Base-by-base conservation (phyloP, 2,888 invertebrate genomes). In the Machimus atricapillus region DNA sequence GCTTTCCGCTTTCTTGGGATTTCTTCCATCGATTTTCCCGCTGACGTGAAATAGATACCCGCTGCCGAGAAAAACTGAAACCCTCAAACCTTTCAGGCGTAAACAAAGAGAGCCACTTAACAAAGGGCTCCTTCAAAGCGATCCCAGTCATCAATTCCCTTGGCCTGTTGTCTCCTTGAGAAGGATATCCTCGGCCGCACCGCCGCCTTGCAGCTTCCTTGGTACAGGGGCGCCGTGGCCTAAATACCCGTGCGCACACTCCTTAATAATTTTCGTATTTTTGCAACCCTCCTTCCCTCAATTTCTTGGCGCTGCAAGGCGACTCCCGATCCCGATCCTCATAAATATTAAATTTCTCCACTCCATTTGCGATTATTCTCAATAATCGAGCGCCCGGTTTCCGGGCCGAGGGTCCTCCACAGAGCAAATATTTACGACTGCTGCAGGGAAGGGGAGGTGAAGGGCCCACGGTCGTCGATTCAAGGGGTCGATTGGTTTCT, bases 261-360 rank as follows among this genome's bases (percentile, higher is more conserved):
- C 81, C 34, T 56, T 37, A 37, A 46, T n/a, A 58, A 31, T 58
- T 66, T 58, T 9, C 4, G 66, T 66, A 66, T 19, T 81, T 34
- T 83, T 40, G 85, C 73, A 85, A 43, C 31, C 74, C 40, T 85
- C 43, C 19, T 16, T 27, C 3, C 74, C 43, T 27, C 27, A 8
- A 12, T 31, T 9, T 58, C 34, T 34, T 82, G 16, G 19, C 56
- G 27, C 16, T 16, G 34, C 56, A 1, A 12, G 34, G n/a, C 82
- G 56, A 23, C 34, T 34, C 34, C 34, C 58, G 76, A 76, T 76
- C 16, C 79, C 74, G 73, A 79, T 81, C 86, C 86, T 86, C 81
- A 86, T 86, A 86, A 86, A 86, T 86, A 86, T 86, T 86, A 86
- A 86, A 86, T 86, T 86, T 86, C 86, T 86, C 73, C 86, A 86